Base-by-base conservation (phyloP, 2,113 vertebrate genomes). In the Cranoglanis bouderius region DNA sequence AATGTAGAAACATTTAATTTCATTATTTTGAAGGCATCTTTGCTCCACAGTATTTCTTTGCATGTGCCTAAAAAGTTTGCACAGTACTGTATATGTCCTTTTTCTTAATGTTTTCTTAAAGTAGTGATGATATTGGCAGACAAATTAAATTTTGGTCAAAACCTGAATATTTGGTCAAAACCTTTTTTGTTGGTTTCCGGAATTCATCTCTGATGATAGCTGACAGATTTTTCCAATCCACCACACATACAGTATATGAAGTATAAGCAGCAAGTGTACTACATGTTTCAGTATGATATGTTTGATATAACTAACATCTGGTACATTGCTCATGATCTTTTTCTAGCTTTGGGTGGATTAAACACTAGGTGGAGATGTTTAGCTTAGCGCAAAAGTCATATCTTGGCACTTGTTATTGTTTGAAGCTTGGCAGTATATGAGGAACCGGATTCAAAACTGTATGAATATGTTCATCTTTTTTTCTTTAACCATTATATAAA, bases 301-400 rank as follows among this genome's bases (percentile, higher is more conserved):
- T 49, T 49, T 49, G 46, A 49, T 9, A 49, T 49, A 18, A 61
- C 2, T 78, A 49, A 32, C 32, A 46, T 85, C 24, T 38, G 24
- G 51, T 51, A n/a, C 49, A 51, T 49, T 51, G 74, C 35, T 65
- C 38, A 63, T 82, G 46, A 9, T 67, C 21, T 40, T 4, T 65
- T 40, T 61, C 12, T 51, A 83, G 80, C 59, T 84, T 77, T 12
- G 46, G 43, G 43, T 74, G 46, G 29, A 59, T 86, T 84, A 86
- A 63, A 89, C 90, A 91, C 91, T 91, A 91, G 91, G 87, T 90
- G 95, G 95, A 87, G 89, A 82, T 93, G 89, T 92, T 93, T 91
- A 93, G 90, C 93, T 91, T 93, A 70, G 53, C 24, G 55, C 61
- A 49, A 40, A 2, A 77, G n/a, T 59, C 84, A 21, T 57, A 26